Percentiles rank a stretch among this genome's conserved stretches.
phyloP scores from a whole-genome alignment of 2,888 invertebrate genomes.

The Plebejus melissa region DNA sequence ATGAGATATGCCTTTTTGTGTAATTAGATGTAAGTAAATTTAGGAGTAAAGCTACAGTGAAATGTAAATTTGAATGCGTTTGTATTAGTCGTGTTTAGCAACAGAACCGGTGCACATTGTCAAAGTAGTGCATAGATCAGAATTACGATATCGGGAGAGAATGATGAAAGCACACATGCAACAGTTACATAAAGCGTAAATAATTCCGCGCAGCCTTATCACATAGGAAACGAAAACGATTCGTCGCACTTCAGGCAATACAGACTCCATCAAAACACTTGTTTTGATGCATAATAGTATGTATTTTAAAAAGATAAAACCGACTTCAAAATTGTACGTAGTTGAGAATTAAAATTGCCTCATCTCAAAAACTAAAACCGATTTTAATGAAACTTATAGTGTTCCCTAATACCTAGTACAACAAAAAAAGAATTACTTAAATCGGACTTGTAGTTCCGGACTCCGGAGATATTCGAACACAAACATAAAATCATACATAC shows the following conservation, averaged over 20 bases:
- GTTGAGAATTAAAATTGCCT: too few species aligned
- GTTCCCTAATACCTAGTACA: too few species aligned
- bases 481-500: too few species aligned
- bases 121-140: neutral
- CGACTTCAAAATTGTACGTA: too few species aligned
- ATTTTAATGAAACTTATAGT: too few species aligned
- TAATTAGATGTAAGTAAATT: neutral
- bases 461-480: too few species aligned
- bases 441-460: too few species aligned
- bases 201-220: constrained; percentile 34
- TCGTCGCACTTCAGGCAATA: constrained; percentile 30
- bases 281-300: too few species aligned
- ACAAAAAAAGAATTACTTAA: too few species aligned
- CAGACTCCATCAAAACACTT: constrained; percentile 10
- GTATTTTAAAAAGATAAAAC: too few species aligned
- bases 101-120: neutral
- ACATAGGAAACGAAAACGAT: constrained; percentile 34
- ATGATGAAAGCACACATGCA: constrained; percentile 33
- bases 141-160: constrained; percentile 27
- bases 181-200: constrained; percentile 38
- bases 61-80: constrained; percentile 1
- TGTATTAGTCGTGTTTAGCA: neutral
- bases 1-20: constrained; percentile 4
- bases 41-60: neutral
- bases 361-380: too few species aligned